Conservation (phyloP, 2,113 vertebrate species). For the Athene noctua region DNA sequence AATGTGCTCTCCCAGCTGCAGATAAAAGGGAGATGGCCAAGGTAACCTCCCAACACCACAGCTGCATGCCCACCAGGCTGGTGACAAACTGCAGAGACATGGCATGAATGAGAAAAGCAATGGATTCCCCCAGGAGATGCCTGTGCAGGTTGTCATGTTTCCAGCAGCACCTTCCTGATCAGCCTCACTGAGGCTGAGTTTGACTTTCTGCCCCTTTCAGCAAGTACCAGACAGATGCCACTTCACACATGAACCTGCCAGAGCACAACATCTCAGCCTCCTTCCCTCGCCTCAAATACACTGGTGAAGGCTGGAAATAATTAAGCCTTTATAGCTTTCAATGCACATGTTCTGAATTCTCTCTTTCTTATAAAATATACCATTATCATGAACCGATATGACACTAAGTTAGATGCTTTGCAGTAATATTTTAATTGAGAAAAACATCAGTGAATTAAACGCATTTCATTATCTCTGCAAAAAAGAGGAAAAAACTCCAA, state of each 20-base stretch:
- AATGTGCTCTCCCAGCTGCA: neutral
- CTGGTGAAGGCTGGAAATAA: neutral
- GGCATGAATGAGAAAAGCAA: neutral
- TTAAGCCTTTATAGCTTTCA: neutral
- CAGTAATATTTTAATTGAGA: neutral
- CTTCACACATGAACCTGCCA: neutral
- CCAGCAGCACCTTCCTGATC: neutral
- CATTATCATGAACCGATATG: neutral
- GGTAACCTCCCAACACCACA: rapidly evolving
- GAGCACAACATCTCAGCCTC: neutral
- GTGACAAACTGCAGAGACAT: neutral
- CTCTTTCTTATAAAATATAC: neutral
- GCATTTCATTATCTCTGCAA: neutral
- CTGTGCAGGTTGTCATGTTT: neutral
- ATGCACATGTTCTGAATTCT: neutral
- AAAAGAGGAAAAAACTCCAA: neutral
- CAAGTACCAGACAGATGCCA: neutral
- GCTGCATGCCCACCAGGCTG: neutral
- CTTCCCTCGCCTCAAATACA: rapidly evolving
- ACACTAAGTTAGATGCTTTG: neutral
- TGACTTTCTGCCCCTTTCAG: neutral
- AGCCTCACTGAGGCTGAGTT: neutral
- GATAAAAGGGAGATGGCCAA: neutral
- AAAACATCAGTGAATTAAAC: neutral
- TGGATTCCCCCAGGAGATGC: rapidly evolving